Evolutionary conservation across 2,113 vertebrate species (phyloP).

Genomic region (Gymnarchus niloticus): DNA sequence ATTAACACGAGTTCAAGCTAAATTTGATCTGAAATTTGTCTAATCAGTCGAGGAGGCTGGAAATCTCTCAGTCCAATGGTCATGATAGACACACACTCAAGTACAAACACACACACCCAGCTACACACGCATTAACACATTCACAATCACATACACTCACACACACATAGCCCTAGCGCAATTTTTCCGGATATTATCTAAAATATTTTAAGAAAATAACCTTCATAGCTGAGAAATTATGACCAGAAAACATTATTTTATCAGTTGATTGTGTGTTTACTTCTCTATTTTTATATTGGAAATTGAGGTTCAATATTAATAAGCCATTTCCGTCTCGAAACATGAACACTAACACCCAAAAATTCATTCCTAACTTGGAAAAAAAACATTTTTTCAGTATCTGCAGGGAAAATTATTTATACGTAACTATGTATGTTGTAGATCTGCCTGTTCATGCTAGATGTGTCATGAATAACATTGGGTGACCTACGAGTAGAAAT

Average conservation of each 20-base stretch:
- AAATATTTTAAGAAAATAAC: background rate
- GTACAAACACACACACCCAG: background rate
- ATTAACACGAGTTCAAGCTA: slow-evolving; percentile 25
- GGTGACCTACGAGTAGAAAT: too few relatives aligned
- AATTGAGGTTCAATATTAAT: background rate
- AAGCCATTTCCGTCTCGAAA: too few relatives aligned
- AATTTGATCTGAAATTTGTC: slow-evolving; percentile 31
- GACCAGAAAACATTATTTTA: background rate
- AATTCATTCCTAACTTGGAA: too few relatives aligned
- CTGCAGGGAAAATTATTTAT: background rate
- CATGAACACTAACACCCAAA: too few relatives aligned
- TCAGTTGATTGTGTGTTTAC: background rate
- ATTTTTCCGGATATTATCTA: background rate
- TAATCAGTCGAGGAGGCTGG: background rate
- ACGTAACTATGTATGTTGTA: background rate
- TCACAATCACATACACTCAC: background rate
- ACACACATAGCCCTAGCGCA: slow-evolving; percentile 9
- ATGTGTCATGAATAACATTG: background rate
- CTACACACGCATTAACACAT: background rate
- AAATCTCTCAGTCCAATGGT: background rate
- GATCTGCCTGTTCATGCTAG: background rate
- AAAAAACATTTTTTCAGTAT: background rate
- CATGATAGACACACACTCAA: background rate
- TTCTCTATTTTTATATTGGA: background rate
- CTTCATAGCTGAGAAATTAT: background rate